Base-by-base conservation (phyloP, 2,888 invertebrate genomes). In the Diarsia dahlii region DNA sequence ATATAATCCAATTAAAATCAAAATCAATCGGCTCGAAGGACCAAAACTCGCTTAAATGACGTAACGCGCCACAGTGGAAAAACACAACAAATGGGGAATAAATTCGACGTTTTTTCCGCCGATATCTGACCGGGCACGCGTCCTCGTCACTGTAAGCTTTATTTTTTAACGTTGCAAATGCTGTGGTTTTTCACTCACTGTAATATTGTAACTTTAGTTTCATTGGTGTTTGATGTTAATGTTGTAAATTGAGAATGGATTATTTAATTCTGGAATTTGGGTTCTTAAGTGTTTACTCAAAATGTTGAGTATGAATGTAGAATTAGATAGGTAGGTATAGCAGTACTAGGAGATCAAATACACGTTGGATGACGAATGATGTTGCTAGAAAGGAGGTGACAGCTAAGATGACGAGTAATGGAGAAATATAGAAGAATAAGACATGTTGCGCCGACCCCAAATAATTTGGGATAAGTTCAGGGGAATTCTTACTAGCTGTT, bases 141-240 rank as follows among this genome's bases (percentile, higher is more conserved):
- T 69, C 58, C 48, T 20, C 50, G 50, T 84, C 68, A 69, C 46
- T 71, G 66, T 72, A 67, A 64, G 60, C 50, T 63, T 58, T 12
- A 71, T 67, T 78, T 78, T 84, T 84, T 73, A 60, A 63, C 52
- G 48, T 15, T 69, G 50, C 46, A 71, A 82, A 77, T 77, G 77
- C 73, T 56, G 54, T 45, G 63, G 50, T 56, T 45, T 45, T 45
- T 28, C 18, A 28, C 10, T 50, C 12, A 18, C 50, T 34, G 58
- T 64, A 50, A 70, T 76, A 71, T 50, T 65, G n/a, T n/a, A 46
- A 64, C 69, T n/a, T n/a, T 18, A 60, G 6, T n/a, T 63, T 45
- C 39, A 45, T 15, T 67, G 23, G 62, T 76, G 74, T 3, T 74
- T 82, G 67, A 18, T 76, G 74, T 74, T 58, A 71, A 52, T 58